These are phyloP conservation scores for Nestor notabilis DNA, from an alignment of 2,113 vertebrate species.

Conservation along the genomic window DNA sequence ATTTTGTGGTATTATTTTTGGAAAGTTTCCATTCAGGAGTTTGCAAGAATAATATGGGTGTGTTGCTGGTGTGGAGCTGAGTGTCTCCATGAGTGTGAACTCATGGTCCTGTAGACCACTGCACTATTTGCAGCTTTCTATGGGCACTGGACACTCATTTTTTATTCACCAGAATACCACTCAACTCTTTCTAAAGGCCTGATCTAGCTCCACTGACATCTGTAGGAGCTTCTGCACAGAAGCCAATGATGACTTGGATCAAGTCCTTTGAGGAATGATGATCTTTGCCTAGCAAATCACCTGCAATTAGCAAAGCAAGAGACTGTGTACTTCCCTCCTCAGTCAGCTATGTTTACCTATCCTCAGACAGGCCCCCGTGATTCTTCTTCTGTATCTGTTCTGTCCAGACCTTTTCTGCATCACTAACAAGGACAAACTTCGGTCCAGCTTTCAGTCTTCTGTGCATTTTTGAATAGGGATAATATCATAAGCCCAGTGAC, in stretches of 20 bases:
- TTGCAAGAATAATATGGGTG: slow-evolving; percentile 37
- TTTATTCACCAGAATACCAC: background rate
- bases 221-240: background rate
- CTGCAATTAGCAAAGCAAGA: background rate
- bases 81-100: background rate
- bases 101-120: background rate
- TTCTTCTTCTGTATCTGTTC: background rate
- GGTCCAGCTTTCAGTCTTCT: background rate
- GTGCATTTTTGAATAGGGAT: background rate
- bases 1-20: slow-evolving; percentile 73
- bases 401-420: background rate
- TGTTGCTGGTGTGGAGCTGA: background rate
- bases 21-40: slow-evolving; percentile 55
- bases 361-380: background rate
- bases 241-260: background rate
- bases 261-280: background rate
- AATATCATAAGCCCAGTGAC: background rate
- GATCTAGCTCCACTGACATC: background rate
- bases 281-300: background rate
- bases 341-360: background rate
- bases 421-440: background rate
- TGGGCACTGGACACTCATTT: background rate
- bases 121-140: background rate
- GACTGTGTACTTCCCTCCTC: background rate
- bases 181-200: background rate